Base-by-base conservation (phyloP, 2,797 vertebrate species). In the Neopelma chrysocephalum region DNA sequence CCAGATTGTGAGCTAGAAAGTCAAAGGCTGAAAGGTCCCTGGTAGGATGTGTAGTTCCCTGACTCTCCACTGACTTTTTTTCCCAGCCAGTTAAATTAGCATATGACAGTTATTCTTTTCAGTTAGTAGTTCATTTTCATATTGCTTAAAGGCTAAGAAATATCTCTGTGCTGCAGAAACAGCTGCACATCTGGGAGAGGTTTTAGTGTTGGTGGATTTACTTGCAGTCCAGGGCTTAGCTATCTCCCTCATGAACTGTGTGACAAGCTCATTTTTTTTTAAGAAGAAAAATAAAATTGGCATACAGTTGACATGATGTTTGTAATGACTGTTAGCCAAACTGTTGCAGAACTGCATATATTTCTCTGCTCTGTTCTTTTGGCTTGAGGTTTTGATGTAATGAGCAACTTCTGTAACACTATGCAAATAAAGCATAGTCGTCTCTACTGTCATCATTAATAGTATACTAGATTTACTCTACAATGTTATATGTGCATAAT, bases 71-170 rank as follows among this genome's bases (percentile, higher is more conserved):
- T 62, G 56, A 29, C 29, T 40, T 38, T 89, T 48, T 25, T 5
- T 18, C 15, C 10, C 13, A 56, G 31, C 50, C 47, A 58, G 62
- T 21, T 92, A 82, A 94, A 66, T 87, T 76, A 65, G 50, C 31
- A 17, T 58, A 43, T 58, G 60, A 42, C 56, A 53, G 43, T 72
- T 85, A 34, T 36, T 79, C 34, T 87, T 53, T 77, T 93, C 36
- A 50, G 42, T 64, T 83, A 22, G 32, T 69, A 60, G 60, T 68
- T 92, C 18, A 36, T 85, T 87, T 93, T 92, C 56, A 27, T 85
- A 73, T 85, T 92, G 71, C 82, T 95, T 87, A 87, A 87, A 95
- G 76, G 60, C 79, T 89, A 64, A 77, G 93, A 85, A 91, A 77
- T 93, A 82, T 80, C 54, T 96, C 89, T 76, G 25, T 87, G 54